Base-by-base conservation (phyloP, 2,888 invertebrate genomes). In the Archaeoteleia sp. region DNA sequence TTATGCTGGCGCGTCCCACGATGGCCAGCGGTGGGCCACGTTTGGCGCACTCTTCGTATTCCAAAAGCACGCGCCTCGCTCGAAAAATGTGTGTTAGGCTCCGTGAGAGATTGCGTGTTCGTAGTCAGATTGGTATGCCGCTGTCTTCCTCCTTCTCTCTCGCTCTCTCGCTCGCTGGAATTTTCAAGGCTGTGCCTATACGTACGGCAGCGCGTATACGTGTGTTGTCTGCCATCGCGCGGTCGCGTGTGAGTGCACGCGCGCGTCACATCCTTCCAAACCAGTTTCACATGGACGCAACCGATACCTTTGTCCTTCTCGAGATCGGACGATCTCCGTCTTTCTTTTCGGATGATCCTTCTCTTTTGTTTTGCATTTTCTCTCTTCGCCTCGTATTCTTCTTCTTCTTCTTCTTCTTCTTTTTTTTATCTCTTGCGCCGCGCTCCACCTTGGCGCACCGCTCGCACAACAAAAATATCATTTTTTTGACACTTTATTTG, bases 241-340 rank as follows among this genome's bases (percentile, higher is more conserved):
- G 40, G 68, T 58, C 67, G 71, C 70, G 63, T 71, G 70, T 62
- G 57, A 73, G 72, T 70, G 62, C 71, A 61, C 61, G 62, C 73
- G 73, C 75, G 74, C 75, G 79, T 79, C 78, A 81, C 81, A 82
- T 82, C 82, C 82, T 82, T 78, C 75, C 73, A 82, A 82, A 82
- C 82, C 81, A 79, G 82, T 82, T 82, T 81, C 78, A 79, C 80
- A 78, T 74, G 78, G 77, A 81, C 77, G 73, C 73, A 75, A 76
- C 74, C 54, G 76, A 78, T 78, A 77, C 74, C 74, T 75, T 76
- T 66, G 76, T 78, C 73, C 77, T 78, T 74, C 76, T 73, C 72
- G 55, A 71, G 72, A 74, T 75, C 74, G 69, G 67, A 58, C 73
- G 51, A 72, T 75, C 74, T 53, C 66, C 53, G 65, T 66, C 60